A percentile compares a stretch with the other conserved stretches of the same genome.
These are phyloP conservation scores for Choristoneura rosaceana DNA, from an alignment of 2,888 invertebrate genomes.

Conservation along the genomic window DNA sequence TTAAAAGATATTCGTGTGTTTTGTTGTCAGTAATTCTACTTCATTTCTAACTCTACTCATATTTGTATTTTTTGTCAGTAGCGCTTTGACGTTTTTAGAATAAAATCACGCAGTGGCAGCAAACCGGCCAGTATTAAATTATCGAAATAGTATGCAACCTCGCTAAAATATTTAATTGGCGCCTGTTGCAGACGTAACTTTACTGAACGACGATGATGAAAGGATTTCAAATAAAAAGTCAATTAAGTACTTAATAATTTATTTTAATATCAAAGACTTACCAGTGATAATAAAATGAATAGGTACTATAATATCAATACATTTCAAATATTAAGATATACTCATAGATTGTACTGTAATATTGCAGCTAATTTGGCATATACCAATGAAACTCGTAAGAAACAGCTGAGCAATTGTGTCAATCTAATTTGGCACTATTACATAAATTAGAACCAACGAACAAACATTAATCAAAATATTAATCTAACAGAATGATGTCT, in stretches of 20 bases:
- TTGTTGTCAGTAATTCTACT: too few relatives aligned
- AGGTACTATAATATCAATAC: conserved; percentile 61
- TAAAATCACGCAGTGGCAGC: too few relatives aligned
- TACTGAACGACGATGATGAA: background rate
- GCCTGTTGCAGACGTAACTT: too few relatives aligned
- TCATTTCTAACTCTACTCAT: too few relatives aligned
- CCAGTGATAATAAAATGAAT: conserved; percentile 68
- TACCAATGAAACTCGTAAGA: conserved; percentile 51
- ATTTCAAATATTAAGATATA: conserved; percentile 59
- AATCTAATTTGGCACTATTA: conserved; percentile 78
- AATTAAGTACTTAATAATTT: conserved; percentile 72
- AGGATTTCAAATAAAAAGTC: conserved; percentile 24
- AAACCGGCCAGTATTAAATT: too few relatives aligned
- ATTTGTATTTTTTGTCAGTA: too few relatives aligned
- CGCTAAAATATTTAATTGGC: too few relatives aligned
- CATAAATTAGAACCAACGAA: conserved; percentile 68
- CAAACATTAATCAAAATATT: conserved; percentile 60
- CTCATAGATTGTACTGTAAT: conserved; percentile 59
- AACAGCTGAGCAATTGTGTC: conserved; percentile 39
- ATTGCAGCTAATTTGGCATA: conserved; percentile 61
- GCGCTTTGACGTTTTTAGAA: too few relatives aligned
- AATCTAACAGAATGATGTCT: conserved; percentile 54
- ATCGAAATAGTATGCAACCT: too few relatives aligned
- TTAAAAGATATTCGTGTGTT: too few relatives aligned
- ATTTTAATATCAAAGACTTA: conserved; percentile 74